Evolutionary conservation across 2,888 invertebrate genomes (phyloP), one percentile per base, ranked within the genome.

Genomic region (Iphiclides podalirius): DNA sequence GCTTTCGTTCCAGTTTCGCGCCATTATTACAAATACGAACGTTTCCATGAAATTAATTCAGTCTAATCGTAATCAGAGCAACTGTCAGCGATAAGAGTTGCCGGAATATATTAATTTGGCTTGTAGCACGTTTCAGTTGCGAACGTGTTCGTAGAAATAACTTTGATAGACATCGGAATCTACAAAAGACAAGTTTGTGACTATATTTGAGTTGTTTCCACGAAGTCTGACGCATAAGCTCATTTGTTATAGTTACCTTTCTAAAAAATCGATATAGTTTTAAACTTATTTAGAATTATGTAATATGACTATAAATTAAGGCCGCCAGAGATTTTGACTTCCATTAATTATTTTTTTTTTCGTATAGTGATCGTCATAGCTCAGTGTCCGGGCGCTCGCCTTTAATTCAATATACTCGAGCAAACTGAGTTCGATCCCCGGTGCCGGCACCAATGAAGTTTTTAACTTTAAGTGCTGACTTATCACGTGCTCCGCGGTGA

Each of bases 21-120:
- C 31, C 37, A 41, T 15, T 48, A 39, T 33, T 17, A 17, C 37
- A 38, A 38, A 43, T 26, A 15, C 20, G 13, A 20, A 12, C 11
- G 16, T 49, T 48, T 43, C 39, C 34, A 14, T 44, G 43, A 44
- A 48, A 49, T 44, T 49, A 49, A 40, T 44, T 49, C 49, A 3
- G 39, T 40, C 2, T 44, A 44, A 44, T 49, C 43, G 44, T 39
- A 49, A 44, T 49, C 43, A 44, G 26, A 35, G 39, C 39, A 49
- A 49, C 44, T 44, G 49, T 49, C 49, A 49, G 49, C 39, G 44
- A 49, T 44, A 49, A 49, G 39, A 43, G 26, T 44, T 39, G 44
- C 44, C 34, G 26, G 49, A 49, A 49, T 49, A 34, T 49, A 23
- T 49, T 49, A 38, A 49, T 44, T 44, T 43, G 39, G 26, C n/a